Base-by-base conservation (phyloP, 1,140 invertebrate genomes). In the Zaprionus inermis region DNA sequence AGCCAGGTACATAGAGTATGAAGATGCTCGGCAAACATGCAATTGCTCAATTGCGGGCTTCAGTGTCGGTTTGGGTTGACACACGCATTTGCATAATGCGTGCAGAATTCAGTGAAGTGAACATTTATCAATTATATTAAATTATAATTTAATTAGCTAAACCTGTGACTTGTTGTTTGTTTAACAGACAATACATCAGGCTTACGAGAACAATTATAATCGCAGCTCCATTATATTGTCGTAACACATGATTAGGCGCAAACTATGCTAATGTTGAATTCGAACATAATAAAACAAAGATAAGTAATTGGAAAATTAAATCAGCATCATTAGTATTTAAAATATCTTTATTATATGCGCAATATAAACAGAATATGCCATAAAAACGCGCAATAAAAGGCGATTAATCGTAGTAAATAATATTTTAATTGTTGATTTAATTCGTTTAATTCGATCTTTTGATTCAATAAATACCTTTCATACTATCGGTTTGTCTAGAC, bases 101-200 rank as follows among this genome's bases (percentile, higher is more conserved):
- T 22, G 44, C 18, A 49, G 16, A 22, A 4, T 20, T 49, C 11
- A 49, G 18, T 49, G 20, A 18, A 49, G 3, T 12, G 44, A 11
- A 49, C 44, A 49, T 49, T 49, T 49, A 49, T 49, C 44, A 49
- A 49, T 49, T 49, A 49, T 20, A 20, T 49, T 5, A 12, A 49
- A 49, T 49, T 10, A 49, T 49, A 49, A 49, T 20, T 49, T 22
- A 49, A 49, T 49, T 49, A 49, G 18, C 3, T 49, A 22, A 49
- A 11, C 9, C 18, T 2, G 44, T 11, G 44, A 20, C 18, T 20
- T 49, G 1, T 49, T 49, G 16, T 49, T 49, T 49, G 44, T 49
- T 49, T 49, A 49, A 49, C 12, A 22, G 18, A 49, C 44, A 49
- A 49, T 49, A 49, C 44, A 49, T 49, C 44, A 49, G 5, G 44